These are phyloP conservation scores for Apantesis nais DNA, from an alignment of 2,888 invertebrate species.

Conservation along the genomic window DNA sequence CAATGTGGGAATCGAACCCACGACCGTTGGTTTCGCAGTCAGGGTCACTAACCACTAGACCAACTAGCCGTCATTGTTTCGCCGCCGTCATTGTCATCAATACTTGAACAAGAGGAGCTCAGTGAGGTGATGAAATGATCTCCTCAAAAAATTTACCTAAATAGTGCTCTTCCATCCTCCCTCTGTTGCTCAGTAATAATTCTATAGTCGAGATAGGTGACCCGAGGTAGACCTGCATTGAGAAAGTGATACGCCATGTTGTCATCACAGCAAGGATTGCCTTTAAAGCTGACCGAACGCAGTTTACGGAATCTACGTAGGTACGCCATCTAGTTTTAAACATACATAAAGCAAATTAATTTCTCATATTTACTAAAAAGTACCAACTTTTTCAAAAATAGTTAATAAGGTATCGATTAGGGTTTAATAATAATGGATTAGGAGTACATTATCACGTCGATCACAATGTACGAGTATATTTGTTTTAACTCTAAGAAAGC, in stretches of 20 bases:
- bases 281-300: conserved; percentile 90
- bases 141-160: conserved; percentile 71
- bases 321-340: conserved; percentile 89
- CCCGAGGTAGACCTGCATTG: conserved; percentile 89
- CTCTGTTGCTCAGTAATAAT: conserved; percentile 87
- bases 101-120: no score
- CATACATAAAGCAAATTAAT: neutral
- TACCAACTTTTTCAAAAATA: neutral
- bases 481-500: no score
- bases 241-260: conserved; percentile 89
- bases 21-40: no score
- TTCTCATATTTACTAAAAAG: neutral
- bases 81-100: no score
- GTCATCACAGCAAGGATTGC: conserved; percentile 91
- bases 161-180: conserved; percentile 79
- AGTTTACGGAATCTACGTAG: conserved; percentile 89
- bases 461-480: neutral
- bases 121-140: neutral
- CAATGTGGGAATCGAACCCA: no score
- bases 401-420: neutral
- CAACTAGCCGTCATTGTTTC: no score
- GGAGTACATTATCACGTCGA: conserved; percentile 64
- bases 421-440: neutral
- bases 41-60: no score
- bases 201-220: conserved; percentile 91